These are phyloP conservation scores for Ceryle rudis DNA, from an alignment of 2,797 vertebrate species.

Conservation along the genomic window DNA sequence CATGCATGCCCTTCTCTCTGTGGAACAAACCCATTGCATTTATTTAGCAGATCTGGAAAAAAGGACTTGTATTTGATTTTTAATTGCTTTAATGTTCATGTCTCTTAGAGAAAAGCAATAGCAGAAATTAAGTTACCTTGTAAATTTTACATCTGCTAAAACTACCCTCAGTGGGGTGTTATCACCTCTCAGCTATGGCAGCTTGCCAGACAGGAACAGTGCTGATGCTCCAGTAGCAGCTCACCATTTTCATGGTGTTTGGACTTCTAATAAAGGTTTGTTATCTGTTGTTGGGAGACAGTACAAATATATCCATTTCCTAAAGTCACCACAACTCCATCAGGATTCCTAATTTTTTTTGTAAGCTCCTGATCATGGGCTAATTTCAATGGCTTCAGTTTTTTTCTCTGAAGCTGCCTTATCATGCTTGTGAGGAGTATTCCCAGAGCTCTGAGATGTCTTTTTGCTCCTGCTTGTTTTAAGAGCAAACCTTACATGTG, in stretches of 20 bases:
- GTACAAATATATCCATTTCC: not conserved
- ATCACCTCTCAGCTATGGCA: not conserved
- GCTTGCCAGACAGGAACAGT: not conserved
- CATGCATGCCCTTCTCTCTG: fast-evolving
- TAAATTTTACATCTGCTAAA: not conserved
- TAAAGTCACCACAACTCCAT: not conserved
- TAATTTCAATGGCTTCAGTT: not conserved
- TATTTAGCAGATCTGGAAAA: not conserved
- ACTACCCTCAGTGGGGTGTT: not conserved
- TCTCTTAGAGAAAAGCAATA: not conserved
- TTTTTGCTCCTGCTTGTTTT: fast-evolving
- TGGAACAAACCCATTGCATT: not conserved
- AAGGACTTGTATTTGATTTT: not conserved
- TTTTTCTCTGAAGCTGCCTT: not conserved
- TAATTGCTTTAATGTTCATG: not conserved
- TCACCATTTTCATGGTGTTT: not conserved
- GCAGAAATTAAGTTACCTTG: not conserved
- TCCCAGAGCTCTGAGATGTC: not conserved
- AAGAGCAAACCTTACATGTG: not conserved
- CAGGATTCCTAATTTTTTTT: not conserved
- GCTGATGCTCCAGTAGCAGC: not conserved
- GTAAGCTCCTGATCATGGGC: not conserved
- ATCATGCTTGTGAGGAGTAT: not conserved
- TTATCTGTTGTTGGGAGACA: not conserved
- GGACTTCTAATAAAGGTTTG: not conserved